These are phyloP conservation scores for Suricata suricatta DNA, from an alignment of 2,113 vertebrate species.

Conservation along the genomic window DNA sequence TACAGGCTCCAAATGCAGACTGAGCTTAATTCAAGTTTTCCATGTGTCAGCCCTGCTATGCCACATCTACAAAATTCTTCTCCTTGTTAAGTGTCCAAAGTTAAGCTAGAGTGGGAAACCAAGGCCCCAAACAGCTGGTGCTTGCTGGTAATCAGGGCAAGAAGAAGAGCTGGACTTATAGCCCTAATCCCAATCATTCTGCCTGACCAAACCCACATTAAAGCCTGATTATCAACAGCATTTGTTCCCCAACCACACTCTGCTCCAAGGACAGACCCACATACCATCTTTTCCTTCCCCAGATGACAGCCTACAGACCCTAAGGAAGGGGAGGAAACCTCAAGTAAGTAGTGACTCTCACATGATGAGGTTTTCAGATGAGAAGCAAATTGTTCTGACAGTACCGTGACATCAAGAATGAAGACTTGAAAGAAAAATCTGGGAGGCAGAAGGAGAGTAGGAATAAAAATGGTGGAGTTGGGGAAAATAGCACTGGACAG, in stretches of 20 bases:
- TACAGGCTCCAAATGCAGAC: not conserved
- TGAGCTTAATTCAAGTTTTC: not conserved
- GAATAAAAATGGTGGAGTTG: not conserved
- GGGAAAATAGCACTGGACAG: not conserved
- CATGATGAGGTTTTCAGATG: constrained; percentile 48
- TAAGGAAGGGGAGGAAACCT: not conserved
- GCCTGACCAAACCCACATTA: not conserved
- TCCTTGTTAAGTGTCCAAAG: not conserved
- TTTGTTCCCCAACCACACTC: not conserved
- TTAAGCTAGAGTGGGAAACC: not conserved
- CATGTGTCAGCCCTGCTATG: not conserved
- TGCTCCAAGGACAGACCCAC: not conserved
- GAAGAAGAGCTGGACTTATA: not conserved
- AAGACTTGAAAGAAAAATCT: constrained; percentile 23
- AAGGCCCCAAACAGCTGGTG: not conserved
- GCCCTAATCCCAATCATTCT: not conserved
- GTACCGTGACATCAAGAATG: constrained; percentile 40
- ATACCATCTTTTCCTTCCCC: not conserved
- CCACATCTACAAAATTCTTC: not conserved
- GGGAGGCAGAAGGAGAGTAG: not conserved
- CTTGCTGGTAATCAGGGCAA: not conserved
- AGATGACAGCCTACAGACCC: not conserved
- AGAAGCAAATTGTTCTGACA: constrained; percentile 48
- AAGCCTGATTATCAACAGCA: not conserved
- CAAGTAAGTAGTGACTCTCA: constrained; percentile 28